Percentiles rank a stretch among this genome's conserved stretches.
Conservation (phyloP, 1,140 invertebrate genomes). For the Spodoptera frugiperda region DNA sequence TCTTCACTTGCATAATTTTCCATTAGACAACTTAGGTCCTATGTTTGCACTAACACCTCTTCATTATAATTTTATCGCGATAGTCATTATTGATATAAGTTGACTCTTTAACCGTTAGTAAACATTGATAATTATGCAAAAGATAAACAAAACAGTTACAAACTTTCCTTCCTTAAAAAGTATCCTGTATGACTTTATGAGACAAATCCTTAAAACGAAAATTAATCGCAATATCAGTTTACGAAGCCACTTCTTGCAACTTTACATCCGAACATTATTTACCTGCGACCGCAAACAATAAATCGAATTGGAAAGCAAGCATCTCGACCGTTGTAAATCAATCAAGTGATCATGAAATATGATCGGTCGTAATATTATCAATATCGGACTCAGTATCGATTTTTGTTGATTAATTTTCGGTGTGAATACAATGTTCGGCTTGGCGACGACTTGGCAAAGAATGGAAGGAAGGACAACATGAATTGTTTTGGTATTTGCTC, state of each 20-base stretch:
- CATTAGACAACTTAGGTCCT: too few relatives aligned
- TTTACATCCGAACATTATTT: constrained; percentile 43
- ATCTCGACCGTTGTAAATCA: constrained; percentile 68
- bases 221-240: neutral
- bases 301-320: constrained; percentile 71
- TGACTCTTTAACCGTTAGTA: too few relatives aligned
- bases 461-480: too few relatives aligned
- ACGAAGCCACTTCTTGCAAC: constrained; percentile 46
- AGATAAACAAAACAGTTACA: too few relatives aligned
- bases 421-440: constrained; percentile 1
- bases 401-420: constrained; percentile 42
- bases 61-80: too few relatives aligned
- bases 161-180: neutral
- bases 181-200: neutral
- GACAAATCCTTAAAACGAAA: neutral
- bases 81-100: too few relatives aligned
- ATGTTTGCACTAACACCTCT: too few relatives aligned
- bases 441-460: neutral
- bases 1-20: too few relatives aligned
- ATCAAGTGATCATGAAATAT: constrained; percentile 72
- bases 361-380: constrained; percentile 65
- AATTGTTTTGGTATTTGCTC: too few relatives aligned
- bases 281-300: constrained; percentile 62
- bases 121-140: too few relatives aligned
- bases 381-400: constrained; percentile 49